Evolutionary conservation across 1,140 invertebrate species (phyloP).

Genomic region (Cydia strobilella): DNA sequence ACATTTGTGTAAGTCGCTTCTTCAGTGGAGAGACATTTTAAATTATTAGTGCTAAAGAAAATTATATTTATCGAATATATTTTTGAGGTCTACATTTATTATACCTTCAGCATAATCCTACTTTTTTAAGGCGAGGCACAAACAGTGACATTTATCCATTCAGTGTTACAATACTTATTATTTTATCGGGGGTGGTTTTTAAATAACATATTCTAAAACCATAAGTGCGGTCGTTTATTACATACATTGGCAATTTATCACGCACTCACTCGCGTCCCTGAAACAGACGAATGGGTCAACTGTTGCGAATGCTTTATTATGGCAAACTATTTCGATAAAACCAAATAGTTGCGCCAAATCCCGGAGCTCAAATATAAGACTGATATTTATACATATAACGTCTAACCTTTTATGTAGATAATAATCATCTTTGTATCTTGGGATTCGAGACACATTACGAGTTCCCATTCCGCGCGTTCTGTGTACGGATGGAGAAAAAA

Average conservation of each 20-base stretch:
- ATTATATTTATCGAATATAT: background rate
- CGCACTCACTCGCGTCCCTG: conserved; percentile 54
- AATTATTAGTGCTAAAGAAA: conserved; percentile 52
- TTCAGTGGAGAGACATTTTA: conserved; percentile 53
- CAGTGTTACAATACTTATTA: no score
- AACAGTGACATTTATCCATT: conserved; percentile 30
- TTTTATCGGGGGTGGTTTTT: background rate
- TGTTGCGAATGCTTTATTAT: conserved; percentile 63
- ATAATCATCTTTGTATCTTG: conserved; percentile 61
- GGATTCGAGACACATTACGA: conserved; percentile 57
- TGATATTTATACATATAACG: conserved; percentile 42
- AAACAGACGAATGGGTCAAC: conserved; percentile 59
- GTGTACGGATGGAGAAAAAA: conserved; percentile 67
- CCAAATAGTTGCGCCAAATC: conserved; percentile 41
- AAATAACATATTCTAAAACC: conserved; percentile 8
- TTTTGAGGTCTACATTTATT: background rate
- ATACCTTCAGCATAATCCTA: background rate
- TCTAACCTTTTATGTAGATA: conserved; percentile 59
- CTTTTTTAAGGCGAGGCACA: no score
- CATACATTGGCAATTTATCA: conserved; percentile 55
- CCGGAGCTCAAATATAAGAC: conserved; percentile 42
- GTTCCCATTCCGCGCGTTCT: conserved; percentile 44
- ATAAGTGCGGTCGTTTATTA: conserved; percentile 46
- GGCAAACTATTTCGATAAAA: conserved; percentile 50
- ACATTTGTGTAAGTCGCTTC: conserved; percentile 50